A percentile compares a stretch with the other conserved stretches of the same genome.
Evolutionary conservation across 1,140 invertebrate species (phyloP).

Genomic region (Apis laboriosa): DNA sequence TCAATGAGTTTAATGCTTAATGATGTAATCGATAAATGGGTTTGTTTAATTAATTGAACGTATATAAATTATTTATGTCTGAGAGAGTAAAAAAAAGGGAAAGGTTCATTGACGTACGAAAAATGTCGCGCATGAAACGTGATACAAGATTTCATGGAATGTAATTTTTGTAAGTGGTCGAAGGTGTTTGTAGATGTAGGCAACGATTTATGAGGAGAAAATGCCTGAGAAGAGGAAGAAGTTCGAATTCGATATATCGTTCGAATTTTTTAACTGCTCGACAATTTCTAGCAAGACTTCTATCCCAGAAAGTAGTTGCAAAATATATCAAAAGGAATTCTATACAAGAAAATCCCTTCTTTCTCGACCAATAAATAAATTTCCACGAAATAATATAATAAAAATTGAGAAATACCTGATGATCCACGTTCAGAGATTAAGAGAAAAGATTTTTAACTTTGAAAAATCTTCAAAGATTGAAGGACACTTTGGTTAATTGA

Average conservation of each 20-base stretch:
- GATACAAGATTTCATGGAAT: no score
- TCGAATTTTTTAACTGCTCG: background rate
- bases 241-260: slow-evolving; percentile 7
- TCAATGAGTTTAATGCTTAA: no score
- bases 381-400: no score
- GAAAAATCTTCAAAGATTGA: background rate
- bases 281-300: background rate
- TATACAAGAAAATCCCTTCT: background rate
- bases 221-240: no score
- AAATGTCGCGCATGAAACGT: background rate
- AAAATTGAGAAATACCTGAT: background rate
- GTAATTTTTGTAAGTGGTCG: slow-evolving; percentile 22
- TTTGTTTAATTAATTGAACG: no score
- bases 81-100: no score
- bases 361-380: background rate
- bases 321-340: background rate
- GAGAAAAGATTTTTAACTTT: background rate
- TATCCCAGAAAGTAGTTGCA: no score
- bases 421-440: background rate
- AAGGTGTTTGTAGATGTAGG: background rate
- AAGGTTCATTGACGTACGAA: background rate
- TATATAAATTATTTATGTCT: background rate
- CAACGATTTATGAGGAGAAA: background rate
- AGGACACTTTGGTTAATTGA: background rate
- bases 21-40: no score